Evolutionary conservation across 37 sponge, comb jelly and placozoan species (phyloP).

Genomic region (Chondrilla cf. caribensis): DNA sequence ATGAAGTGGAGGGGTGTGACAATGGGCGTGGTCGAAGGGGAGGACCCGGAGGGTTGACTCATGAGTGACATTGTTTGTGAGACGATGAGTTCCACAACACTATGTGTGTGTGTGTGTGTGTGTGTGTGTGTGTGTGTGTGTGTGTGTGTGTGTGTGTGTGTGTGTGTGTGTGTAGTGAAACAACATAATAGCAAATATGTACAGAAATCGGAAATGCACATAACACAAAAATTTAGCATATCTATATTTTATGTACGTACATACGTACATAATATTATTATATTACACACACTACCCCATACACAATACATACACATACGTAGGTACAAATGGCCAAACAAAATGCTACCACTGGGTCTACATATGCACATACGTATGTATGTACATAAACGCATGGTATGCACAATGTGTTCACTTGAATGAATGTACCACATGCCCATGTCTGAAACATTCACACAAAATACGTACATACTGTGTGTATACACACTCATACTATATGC

Average conservation of each 20-base stretch:
- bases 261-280: background rate
- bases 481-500: no score
- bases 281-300: no score
- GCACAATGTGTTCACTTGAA: no score
- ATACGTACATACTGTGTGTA: no score
- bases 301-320: no score
- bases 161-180: no score
- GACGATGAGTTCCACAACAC: slow-evolving; percentile 43
- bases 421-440: no score
- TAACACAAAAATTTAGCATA: background rate
- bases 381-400: background rate
- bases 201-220: background rate
- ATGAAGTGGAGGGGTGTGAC: slow-evolving; percentile 64
- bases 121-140: background rate
- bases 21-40: slow-evolving; percentile 34
- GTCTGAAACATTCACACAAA: no score
- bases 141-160: no score
- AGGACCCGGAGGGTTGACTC: slow-evolving; percentile 45
- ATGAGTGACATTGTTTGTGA: slow-evolving; percentile 33
- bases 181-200: no score
- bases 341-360: no score
- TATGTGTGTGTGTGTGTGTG: background rate
- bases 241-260: background rate
- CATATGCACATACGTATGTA: background rate
- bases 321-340: background rate